A percentile compares a stretch with the other conserved stretches of the same genome.
Evolutionary conservation across 2,113 vertebrate species (phyloP).

Genomic region (Recurvirostra avosetta): DNA sequence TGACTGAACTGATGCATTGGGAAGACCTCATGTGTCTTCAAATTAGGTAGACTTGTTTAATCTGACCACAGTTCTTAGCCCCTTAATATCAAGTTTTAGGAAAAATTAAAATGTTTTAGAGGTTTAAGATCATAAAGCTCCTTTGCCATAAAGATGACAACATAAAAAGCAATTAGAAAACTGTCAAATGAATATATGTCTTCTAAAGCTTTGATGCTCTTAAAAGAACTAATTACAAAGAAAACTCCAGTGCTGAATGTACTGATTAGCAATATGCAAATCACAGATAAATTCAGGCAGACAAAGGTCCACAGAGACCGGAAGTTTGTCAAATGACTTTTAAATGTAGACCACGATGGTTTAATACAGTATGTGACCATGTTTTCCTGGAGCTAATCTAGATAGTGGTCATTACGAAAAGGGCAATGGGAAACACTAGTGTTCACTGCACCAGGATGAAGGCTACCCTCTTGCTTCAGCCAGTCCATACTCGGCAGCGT

Average conservation of each 20-base stretch:
- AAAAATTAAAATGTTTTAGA: conserved; percentile 38
- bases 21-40: neutral
- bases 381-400: neutral
- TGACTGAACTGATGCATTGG: neutral
- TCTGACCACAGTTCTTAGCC: neutral
- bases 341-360: neutral
- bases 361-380: neutral
- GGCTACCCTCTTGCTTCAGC: neutral
- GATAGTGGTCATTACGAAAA: neutral
- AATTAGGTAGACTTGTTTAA: neutral
- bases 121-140: conserved; percentile 54
- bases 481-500: neutral
- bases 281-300: neutral
- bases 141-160: conserved; percentile 49
- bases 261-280: conserved; percentile 48
- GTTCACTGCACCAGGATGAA: neutral
- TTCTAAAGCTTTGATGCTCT: conserved; percentile 39
- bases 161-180: conserved; percentile 61
- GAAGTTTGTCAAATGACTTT: conserved; percentile 10
- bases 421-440: neutral
- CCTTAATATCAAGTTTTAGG: neutral
- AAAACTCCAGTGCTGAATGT: neutral
- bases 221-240: conserved; percentile 57
- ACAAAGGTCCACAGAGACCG: neutral
- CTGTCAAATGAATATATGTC: conserved; percentile 55